phyloP scores from a whole-genome alignment of 2,113 vertebrate genomes.

The Corythornis cristatus region DNA sequence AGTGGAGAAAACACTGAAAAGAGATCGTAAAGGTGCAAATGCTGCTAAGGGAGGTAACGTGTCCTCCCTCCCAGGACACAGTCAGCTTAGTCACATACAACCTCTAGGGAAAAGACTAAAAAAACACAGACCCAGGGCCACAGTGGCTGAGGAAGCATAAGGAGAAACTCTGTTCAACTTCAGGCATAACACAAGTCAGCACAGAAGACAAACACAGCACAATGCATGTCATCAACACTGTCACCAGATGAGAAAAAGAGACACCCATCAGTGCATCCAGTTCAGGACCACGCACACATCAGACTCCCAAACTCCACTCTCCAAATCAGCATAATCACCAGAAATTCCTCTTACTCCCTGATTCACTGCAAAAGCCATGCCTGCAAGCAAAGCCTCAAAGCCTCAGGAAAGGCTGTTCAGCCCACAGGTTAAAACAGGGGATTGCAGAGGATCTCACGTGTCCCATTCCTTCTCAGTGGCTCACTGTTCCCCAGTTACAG shows the following conservation, averaged over 20 bases:
- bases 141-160: background rate
- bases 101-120: background rate
- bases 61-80: background rate
- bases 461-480: background rate
- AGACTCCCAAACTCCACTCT: background rate
- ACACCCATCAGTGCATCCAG: background rate
- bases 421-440: background rate
- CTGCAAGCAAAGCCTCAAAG: background rate
- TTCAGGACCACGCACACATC: background rate
- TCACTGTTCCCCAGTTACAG: background rate
- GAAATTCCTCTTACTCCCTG: background rate
- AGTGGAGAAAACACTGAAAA: background rate
- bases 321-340: background rate
- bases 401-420: background rate
- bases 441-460: background rate
- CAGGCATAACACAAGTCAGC: background rate
- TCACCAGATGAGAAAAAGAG: background rate
- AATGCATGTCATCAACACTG: background rate
- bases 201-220: background rate
- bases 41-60: background rate
- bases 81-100: background rate
- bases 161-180: background rate
- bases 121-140: background rate
- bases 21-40: background rate
- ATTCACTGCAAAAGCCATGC: background rate